Base-by-base conservation (phyloP, 2,888 invertebrate genomes). In the Pammene fasciana region DNA sequence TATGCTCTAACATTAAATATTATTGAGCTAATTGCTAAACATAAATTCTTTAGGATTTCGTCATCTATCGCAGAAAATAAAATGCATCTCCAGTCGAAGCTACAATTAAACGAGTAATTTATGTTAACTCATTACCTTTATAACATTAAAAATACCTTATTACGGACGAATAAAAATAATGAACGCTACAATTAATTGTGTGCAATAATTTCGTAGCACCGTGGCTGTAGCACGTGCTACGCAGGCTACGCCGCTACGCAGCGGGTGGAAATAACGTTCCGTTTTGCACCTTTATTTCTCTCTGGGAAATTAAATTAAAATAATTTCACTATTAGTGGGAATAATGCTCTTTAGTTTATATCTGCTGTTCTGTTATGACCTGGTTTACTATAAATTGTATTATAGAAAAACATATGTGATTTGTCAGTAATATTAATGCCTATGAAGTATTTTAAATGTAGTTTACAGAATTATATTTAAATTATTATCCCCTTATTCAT, bases 141-240 rank as follows among this genome's bases (percentile, higher is more conserved):
- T 59, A 36, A 60, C 11, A 11, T 18, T 45, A 34, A 26, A 59
- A 59, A 34, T 16, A 13, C 14, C 45, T 67, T 62, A 56, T 57
- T 46, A 54, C 18, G 45, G 16, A 11, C 26, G 52, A 59, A 38
- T 41, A 65, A 52, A 60, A 59, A 48, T 59, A 52, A 65, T 46
- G 59, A 45, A 60, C 36, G 18, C 18, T 54, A 54, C n/a, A 67
- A 57, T 55, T 34, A 67, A 70, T 60, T 66, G 67, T 61, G 43
- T 50, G 67, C 56, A 45, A 67, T 67, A 61, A 61, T 70, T 61
- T 48, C 43, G 59, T 56, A 65, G 64, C 55, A 36, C 34, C 46
- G 60, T 45, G 45, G 36, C 67, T 38, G 61, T 62, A 75, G 77
- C 78, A 76, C 75, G 73, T 74, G 78, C 78, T 77, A 78, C 78